Percentiles rank a stretch among this genome's conserved stretches.
phyloP scores from a whole-genome alignment of 2,113 vertebrate species.

The Clarias magur region DNA sequence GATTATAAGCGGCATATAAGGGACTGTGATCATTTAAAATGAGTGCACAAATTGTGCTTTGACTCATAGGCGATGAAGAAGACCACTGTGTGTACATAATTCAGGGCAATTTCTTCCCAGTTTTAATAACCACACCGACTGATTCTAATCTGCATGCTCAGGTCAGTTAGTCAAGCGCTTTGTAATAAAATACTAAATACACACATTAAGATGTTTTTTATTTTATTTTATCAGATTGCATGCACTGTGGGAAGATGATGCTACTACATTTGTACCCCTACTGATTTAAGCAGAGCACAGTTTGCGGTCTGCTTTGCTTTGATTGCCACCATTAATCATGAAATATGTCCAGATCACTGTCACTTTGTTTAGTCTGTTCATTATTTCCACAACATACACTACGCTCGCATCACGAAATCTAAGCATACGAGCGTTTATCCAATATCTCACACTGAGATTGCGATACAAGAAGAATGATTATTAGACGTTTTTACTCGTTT shows the following conservation, averaged over 20 bases:
- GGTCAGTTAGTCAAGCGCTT: background rate
- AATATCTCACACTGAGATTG: background rate
- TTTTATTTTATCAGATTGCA: background rate
- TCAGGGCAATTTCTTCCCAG: background rate
- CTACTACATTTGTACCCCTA: background rate
- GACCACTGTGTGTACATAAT: background rate
- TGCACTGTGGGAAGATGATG: background rate
- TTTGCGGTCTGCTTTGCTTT: background rate
- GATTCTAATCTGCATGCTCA: background rate
- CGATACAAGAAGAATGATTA: background rate
- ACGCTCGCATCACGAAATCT: background rate
- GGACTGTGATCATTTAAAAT: background rate
- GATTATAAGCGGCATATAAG: background rate
- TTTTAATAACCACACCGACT: background rate
- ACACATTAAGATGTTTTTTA: background rate
- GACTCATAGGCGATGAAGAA: background rate
- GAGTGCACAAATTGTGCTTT: background rate
- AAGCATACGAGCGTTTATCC: too few species aligned
- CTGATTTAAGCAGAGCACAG: background rate
- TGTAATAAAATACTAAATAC: background rate
- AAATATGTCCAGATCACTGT: background rate
- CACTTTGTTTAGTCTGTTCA: background rate
- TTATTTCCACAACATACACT: background rate
- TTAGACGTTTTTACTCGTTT: background rate
- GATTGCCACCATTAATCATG: background rate